Conservation (phyloP, 2,113 vertebrate genomes). For the Labeo rohita region DNA sequence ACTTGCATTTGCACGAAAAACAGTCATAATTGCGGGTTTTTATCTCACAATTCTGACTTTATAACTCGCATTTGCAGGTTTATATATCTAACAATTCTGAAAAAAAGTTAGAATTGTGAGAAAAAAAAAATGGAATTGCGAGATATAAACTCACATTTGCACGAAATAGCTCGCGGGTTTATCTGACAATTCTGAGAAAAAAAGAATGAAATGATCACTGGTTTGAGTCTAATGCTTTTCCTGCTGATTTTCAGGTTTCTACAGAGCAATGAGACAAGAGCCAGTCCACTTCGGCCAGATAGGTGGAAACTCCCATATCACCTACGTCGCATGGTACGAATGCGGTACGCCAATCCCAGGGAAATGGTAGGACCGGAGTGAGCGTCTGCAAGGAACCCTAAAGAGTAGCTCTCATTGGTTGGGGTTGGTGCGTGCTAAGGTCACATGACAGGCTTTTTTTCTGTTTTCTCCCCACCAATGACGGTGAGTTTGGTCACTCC, state of each 20-base stretch:
- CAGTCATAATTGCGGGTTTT: too few species aligned
- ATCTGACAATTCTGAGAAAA: too few species aligned
- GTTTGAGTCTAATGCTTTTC: neutral
- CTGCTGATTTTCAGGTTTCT: conserved; percentile 79
- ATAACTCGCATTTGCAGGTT: too few species aligned
- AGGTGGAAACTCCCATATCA: conserved; percentile 86
- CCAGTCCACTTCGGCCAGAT: conserved; percentile 92
- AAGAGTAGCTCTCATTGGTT: conserved; percentile 47
- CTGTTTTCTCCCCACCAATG: conserved; percentile 18
- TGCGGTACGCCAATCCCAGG: conserved; percentile 94
- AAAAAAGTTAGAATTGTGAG: too few species aligned
- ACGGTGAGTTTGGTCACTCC: conserved; percentile 46
- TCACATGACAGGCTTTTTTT: conserved; percentile 36
- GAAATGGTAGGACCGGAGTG: conserved; percentile 83
- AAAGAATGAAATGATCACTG: neutral
- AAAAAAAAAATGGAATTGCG: too few species aligned
- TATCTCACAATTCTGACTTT: too few species aligned
- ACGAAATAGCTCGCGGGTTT: too few species aligned
- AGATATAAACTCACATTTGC: too few species aligned
- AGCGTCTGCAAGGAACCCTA: conserved; percentile 31
- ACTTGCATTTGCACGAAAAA: too few species aligned
- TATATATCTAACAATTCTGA: too few species aligned
- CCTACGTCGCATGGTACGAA: conserved; percentile 95
- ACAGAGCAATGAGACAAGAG: conserved; percentile 90
- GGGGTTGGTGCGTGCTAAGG: conserved; percentile 44